phyloP scores from a whole-genome alignment of 2,113 vertebrate genomes.

The human region GRCh38 chr6:157135001-157135500 shows the following conservation, averaged over 20 bases:
- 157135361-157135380: too few species aligned
- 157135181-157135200: background rate
- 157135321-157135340: background rate
- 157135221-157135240: background rate
- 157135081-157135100: background rate
- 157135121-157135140: background rate
- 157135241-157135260: background rate
- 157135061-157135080: background rate
- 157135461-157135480: accelerated
- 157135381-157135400: background rate
- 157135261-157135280: background rate
- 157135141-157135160: background rate
- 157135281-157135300: background rate
- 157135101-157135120: background rate
- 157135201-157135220: background rate
- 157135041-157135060: background rate
- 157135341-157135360: background rate
- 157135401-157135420: background rate
- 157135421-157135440: background rate
- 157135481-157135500: accelerated
- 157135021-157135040: background rate
- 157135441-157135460: background rate
- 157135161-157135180: background rate
- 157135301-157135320: background rate
- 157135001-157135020: background rate